These are phyloP conservation scores for Spicauda simplicius DNA, from an alignment of 2,888 invertebrate genomes.

Conservation along the genomic window DNA sequence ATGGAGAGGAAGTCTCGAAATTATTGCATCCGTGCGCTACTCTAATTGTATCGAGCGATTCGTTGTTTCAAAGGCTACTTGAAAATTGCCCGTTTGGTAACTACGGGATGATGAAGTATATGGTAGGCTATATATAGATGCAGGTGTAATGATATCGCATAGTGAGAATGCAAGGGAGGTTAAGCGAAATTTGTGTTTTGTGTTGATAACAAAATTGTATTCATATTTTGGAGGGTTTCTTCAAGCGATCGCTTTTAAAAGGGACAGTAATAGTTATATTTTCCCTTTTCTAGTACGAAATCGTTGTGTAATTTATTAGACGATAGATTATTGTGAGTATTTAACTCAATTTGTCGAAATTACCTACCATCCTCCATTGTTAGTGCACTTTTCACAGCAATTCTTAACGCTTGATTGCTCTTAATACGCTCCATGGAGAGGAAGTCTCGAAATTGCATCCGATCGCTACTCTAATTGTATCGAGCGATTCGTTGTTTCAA, in stretches of 20 bases:
- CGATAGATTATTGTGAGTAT: too few species aligned
- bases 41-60: constrained; percentile 61
- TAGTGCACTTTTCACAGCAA: constrained; percentile 61
- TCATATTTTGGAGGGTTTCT: too few species aligned
- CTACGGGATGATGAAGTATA: not conserved
- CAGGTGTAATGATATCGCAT: too few species aligned
- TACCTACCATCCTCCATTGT: constrained; percentile 44
- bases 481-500: constrained; percentile 44
- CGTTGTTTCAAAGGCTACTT: constrained; percentile 42
- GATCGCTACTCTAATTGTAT: constrained; percentile 61
- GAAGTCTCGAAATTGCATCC: constrained; percentile 73
- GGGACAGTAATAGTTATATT: too few species aligned
- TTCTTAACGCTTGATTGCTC: constrained; percentile 57
- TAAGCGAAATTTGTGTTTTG: too few species aligned
- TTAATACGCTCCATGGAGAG: constrained; percentile 58
- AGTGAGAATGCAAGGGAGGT: too few species aligned
- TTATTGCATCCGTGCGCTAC: constrained; percentile 63
- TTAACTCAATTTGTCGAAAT: too few species aligned
- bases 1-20: constrained; percentile 65
- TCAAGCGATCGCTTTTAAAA: too few species aligned
- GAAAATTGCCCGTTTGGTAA: constrained; percentile 41
- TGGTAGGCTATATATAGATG: too few species aligned
- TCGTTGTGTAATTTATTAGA: too few species aligned
- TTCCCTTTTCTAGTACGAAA: too few species aligned
- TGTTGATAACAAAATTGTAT: too few species aligned